Evolutionary conservation across 2,888 invertebrate species (phyloP).

Genomic region (Orthonevra nobilis): DNA sequence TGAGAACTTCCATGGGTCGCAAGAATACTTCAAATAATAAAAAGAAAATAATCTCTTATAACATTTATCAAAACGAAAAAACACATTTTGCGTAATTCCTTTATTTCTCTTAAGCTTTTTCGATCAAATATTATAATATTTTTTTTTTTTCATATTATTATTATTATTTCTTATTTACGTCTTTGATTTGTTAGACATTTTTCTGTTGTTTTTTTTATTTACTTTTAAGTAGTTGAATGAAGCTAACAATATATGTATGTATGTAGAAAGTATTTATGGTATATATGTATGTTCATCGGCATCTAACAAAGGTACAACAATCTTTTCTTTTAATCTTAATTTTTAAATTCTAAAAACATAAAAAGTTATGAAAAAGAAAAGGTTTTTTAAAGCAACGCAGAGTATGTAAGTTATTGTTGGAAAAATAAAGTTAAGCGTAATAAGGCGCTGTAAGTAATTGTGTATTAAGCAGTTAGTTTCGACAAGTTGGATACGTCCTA

Average conservation of each 20-base stretch:
- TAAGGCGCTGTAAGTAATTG: no score
- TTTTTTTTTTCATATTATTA: conserved; percentile 19
- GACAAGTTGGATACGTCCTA: no score
- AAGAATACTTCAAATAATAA: no score
- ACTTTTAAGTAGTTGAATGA: conserved; percentile 61
- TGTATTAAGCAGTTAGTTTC: no score
- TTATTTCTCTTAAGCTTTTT: conserved; percentile 66
- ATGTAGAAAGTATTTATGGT: conserved; percentile 60
- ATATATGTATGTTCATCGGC: conserved; percentile 43
- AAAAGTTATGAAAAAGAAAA: conserved; percentile 8
- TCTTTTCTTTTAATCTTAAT: conserved; percentile 32
- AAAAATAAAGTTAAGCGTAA: no score
- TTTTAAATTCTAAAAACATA: not conserved
- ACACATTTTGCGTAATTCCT: conserved; percentile 57
- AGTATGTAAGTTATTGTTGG: no score
- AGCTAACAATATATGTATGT: conserved; percentile 64
- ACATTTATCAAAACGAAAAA: not conserved
- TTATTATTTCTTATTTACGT: conserved; percentile 11
- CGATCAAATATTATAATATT: conserved; percentile 61
- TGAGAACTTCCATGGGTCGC: no score
- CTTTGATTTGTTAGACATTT: conserved; percentile 49
- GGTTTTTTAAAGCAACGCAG: conserved; percentile 31
- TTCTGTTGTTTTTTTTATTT: conserved; percentile 1
- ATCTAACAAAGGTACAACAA: conserved; percentile 63
- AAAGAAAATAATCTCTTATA: no score